Conservation (phyloP, 2,797 vertebrate species). For the Takifugu ocellatus region DNA sequence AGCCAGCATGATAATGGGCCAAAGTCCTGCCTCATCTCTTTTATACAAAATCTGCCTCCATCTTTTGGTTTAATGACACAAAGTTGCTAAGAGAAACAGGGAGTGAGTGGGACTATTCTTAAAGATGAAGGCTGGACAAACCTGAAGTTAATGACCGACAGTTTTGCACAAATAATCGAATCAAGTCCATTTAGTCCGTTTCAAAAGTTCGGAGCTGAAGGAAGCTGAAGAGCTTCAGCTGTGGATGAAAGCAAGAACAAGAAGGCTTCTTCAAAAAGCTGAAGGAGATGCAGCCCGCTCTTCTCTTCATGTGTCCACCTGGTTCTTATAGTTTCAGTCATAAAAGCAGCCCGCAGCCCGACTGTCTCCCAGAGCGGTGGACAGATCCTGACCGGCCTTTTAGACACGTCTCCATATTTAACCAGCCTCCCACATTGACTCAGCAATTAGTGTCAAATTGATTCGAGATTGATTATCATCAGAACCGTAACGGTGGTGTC, state of each 20-base stretch:
- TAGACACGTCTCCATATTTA: conserved; percentile 88
- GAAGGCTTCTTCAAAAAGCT: too few relatives aligned
- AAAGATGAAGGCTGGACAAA: too few relatives aligned
- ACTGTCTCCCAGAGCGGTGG: conserved; percentile 77
- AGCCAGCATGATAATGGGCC: conserved; percentile 56
- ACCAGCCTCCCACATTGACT: conserved; percentile 81
- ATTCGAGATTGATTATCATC: conserved; percentile 88
- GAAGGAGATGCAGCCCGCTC: too few relatives aligned
- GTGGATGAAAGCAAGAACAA: too few relatives aligned
- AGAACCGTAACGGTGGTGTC: conserved; percentile 55
- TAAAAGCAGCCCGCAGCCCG: conserved; percentile 19
- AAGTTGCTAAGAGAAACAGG: conserved; percentile 4
- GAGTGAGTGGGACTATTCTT: not conserved
- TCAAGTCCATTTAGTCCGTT: too few relatives aligned
- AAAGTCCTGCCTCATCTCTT: conserved; percentile 62
- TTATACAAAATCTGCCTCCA: conserved; percentile 5
- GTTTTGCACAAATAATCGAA: too few relatives aligned
- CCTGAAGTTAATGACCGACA: too few relatives aligned
- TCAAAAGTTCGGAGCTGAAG: too few relatives aligned
- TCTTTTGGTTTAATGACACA: conserved; percentile 26
- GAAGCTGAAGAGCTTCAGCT: too few relatives aligned
- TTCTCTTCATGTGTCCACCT: too few relatives aligned
- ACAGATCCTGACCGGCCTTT: conserved; percentile 81
- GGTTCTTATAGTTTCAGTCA: too few relatives aligned
- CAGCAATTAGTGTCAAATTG: conserved; percentile 85